A percentile compares a stretch with the other conserved stretches of the same genome.
Conservation (phyloP, 2,113 vertebrate species). For the Crotalus viridis region DNA sequence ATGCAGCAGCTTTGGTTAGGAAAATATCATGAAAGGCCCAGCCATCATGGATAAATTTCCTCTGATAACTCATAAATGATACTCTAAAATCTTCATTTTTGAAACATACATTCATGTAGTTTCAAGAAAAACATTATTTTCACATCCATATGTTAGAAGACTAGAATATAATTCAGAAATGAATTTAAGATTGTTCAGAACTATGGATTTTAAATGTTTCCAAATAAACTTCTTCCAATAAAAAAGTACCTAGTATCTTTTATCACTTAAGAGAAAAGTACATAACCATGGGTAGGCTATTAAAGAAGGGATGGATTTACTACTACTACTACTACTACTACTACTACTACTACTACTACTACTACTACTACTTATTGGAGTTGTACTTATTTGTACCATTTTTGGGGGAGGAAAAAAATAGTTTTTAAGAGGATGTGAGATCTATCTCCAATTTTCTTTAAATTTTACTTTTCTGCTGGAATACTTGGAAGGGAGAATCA, state of each 20-base stretch:
- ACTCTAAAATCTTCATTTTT: no score
- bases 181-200: neutral
- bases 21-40: neutral
- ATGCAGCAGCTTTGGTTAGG: neutral
- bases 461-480: neutral
- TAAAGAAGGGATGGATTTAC: neutral
- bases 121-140: neutral
- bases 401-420: neutral
- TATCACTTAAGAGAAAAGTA: neutral
- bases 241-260: neutral
- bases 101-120: neutral
- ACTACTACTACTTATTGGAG: neutral
- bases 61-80: neutral
- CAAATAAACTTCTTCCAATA: neutral
- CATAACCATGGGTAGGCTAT: neutral
- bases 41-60: neutral
- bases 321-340: neutral
- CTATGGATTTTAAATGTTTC: neutral
- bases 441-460: no score
- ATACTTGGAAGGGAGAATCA: neutral
- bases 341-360: neutral
- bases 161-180: neutral
- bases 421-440: neutral
- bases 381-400: neutral
- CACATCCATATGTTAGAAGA: neutral